A percentile compares a stretch with the other conserved stretches of the same genome.
Evolutionary conservation across 2,888 invertebrate species (phyloP).

Genomic region (Sinodicranocentrus sp.): DNA sequence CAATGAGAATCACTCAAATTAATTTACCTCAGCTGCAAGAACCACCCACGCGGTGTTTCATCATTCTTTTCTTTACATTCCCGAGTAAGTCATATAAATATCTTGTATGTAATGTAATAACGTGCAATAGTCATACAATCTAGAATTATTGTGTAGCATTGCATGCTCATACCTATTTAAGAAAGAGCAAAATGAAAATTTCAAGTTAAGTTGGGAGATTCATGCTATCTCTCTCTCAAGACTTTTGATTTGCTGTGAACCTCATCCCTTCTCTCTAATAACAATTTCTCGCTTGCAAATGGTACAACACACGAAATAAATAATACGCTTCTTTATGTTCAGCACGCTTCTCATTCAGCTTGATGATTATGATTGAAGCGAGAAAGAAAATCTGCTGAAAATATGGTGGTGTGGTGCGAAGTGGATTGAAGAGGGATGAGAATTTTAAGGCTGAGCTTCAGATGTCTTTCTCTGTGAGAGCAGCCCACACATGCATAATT

Average conservation of each 20-base stretch:
- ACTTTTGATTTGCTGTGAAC: neutral
- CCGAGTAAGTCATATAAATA: too few relatives aligned
- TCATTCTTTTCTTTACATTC: too few relatives aligned
- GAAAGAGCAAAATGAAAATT: neutral
- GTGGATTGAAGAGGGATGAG: too few relatives aligned
- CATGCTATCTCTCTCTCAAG: neutral
- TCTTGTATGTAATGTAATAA: too few relatives aligned
- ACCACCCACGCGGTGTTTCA: constrained; percentile 66
- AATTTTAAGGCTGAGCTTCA: neutral
- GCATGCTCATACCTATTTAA: constrained; percentile 13
- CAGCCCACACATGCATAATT: constrained; percentile 46
- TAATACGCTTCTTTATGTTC: neutral
- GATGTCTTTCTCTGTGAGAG: neutral
- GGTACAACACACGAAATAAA: constrained; percentile 38
- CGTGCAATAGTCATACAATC: too few relatives aligned
- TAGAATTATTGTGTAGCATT: neutral
- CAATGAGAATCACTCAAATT: constrained; percentile 63
- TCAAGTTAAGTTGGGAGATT: too few relatives aligned
- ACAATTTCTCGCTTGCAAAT: constrained; percentile 18
- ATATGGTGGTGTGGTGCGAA: neutral
- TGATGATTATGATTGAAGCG: constrained; percentile 23
- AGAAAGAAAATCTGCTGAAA: constrained; percentile 32
- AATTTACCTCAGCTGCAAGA: constrained; percentile 46
- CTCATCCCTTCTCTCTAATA: neutral
- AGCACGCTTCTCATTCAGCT: constrained; percentile 24